Base-by-base conservation (phyloP, 2,888 invertebrate genomes). In the Terebella lapidaria region DNA sequence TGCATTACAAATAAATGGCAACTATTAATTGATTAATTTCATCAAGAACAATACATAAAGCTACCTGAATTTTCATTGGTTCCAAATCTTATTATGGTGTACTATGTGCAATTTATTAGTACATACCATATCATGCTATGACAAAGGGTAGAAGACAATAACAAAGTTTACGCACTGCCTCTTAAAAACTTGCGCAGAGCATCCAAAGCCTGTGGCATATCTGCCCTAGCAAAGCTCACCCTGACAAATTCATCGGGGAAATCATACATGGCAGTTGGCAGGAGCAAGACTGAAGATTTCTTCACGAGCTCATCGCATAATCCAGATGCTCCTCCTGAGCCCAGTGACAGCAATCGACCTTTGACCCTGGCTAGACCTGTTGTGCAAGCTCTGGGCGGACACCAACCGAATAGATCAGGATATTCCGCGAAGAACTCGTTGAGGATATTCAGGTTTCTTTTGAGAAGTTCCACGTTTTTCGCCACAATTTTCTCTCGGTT, bases 311-410 rank as follows among this genome's bases (percentile, higher is more conserved):
- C 25, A 2, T 58, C 47, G 49, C 59, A 61, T 15, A 65, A 55
- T 2, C 58, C 59, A 1, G 28, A 27, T 1, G 65, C 65, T 2
- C 64, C 60, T 10, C 54, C 54, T 1, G 18, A n/a, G 2, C 18
- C 22, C 4, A 56, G 5, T 29, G 15, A 4, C 45, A 52, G 20
- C 29, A 52, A 22, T 29, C 49, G 52, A 18, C 53, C 57, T 42
- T 61, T 61, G 10, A 77, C 67, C 60, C 71, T 70, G 61, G 74
- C 58, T 56, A 75, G 74, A 27, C 56, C 59, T n/a, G 60, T 57
- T 35, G 72, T 72, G 27, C 71, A 63, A 1, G 65, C 65, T 10
- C 42, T n/a, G 10, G 65, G 65, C 57, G 71, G 70, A 42, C 73
- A n/a, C 74, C 62, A 62, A 60, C 66, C 54, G 27, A 61, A 62